Base-by-base conservation (phyloP, 2,113 vertebrate genomes). In the Cygnus atratus region DNA sequence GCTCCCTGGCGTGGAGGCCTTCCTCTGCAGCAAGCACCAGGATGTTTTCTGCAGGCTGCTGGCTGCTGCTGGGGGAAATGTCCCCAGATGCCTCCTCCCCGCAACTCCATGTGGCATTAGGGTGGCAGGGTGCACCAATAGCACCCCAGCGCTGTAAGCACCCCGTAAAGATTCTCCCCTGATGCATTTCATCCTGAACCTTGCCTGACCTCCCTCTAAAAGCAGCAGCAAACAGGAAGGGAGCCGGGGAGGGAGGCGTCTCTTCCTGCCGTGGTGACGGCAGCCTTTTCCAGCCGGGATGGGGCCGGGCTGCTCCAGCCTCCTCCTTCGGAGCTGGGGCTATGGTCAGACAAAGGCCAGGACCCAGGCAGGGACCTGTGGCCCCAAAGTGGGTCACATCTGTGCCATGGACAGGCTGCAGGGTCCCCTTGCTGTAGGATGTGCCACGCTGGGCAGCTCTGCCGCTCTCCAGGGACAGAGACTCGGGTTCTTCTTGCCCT, bases 211-310 rank as follows among this genome's bases (percentile, higher is more conserved):
- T 95, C 2, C 1, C 92, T 94, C 91, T 90, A 95, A 95, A 96
- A 95, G 65, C 83, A 92, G 83, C 76, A 94, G 90, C 95, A 96
- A 97, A 96, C 96, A 96, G 96, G 96, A 96, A 97, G 90, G 62
- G 77, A 96, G 93, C 85, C 54, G 15, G 41, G 70, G 86, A 88
- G 95, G 95, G 92, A 96, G 88, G 90, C 46, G 95, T 71, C 94
- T 91, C 18, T 96, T 96, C 95, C 96, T 97, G 91, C 81, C 28
- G 35, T 82, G 62, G 28, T 74, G 73, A 39, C 9, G 70, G 91
- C 92, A 89, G 84, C 84, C 37, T 39, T 52, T 83, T 78, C 71
- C 90, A 90, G 82, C 37, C 68, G 83, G 85, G 85, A 80, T 39
- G 35, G 33, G 72, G 39, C 44, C 81, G 65, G 52, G 52, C 61